Percentiles rank a stretch among this genome's conserved stretches.
Evolutionary conservation across 2,888 invertebrate genomes (phyloP).

Genomic region (Eupithecia subfuscata): DNA sequence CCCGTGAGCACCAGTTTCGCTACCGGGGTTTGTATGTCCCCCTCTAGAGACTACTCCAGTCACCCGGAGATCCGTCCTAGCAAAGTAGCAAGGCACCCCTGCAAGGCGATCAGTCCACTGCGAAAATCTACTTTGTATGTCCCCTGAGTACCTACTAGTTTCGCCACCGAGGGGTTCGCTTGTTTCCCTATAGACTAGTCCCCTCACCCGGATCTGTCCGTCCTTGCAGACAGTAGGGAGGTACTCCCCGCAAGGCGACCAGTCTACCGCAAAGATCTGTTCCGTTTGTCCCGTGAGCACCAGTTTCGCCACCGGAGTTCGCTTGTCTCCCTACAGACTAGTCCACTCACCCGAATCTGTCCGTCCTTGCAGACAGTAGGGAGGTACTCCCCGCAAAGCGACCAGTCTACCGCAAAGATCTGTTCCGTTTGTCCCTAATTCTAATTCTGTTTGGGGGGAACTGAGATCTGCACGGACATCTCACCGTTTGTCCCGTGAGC

Average conservation of each 20-base stretch:
- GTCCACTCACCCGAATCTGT: slow-evolving; percentile 84
- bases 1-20: too few species aligned
- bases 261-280: slow-evolving; percentile 95
- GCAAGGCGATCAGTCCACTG: slow-evolving; percentile 96
- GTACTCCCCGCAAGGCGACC: slow-evolving; percentile 95
- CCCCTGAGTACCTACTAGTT: slow-evolving; percentile 86
- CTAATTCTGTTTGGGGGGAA: too few species aligned
- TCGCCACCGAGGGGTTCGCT: too few species aligned
- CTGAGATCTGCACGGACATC: too few species aligned
- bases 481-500: too few species aligned
- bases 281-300: too few species aligned
- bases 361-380: slow-evolving; percentile 96
- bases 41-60: slow-evolving; percentile 40
- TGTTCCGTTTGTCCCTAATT: slow-evolving; percentile 94
- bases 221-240: slow-evolving; percentile 96
- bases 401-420: slow-evolving; percentile 97
- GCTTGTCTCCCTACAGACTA: neutral
- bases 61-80: slow-evolving; percentile 92
- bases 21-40: too few species aligned
- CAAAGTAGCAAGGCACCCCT: slow-evolving; percentile 93
- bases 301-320: too few species aligned
- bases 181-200: neutral
- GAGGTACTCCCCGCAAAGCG: slow-evolving; percentile 93
- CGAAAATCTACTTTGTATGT: too few species aligned
- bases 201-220: slow-evolving; percentile 87